Evolutionary conservation across 2,113 vertebrate genomes (phyloP).

Genomic region (Struthidea cinerea): DNA sequence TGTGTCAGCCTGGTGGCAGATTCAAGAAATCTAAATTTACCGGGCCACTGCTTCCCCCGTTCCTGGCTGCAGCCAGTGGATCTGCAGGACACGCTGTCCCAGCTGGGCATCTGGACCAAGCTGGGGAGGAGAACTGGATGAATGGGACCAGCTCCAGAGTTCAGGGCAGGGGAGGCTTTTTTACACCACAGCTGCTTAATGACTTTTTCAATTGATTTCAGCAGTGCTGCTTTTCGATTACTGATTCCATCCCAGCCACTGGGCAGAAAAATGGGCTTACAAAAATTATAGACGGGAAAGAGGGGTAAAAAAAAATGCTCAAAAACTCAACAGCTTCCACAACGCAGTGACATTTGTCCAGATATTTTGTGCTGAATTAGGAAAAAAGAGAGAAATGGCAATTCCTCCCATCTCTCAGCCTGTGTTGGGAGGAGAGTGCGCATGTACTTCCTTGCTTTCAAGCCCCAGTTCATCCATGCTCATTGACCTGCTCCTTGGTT

Average conservation of each 20-base stretch:
- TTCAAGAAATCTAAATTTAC: constrained; percentile 80
- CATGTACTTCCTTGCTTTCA: background rate
- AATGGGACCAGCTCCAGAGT: constrained; percentile 4
- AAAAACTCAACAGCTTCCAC: background rate
- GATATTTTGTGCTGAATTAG: background rate
- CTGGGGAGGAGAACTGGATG: constrained; percentile 9
- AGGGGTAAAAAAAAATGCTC: background rate
- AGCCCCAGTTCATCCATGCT: constrained; percentile 8
- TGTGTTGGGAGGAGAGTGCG: background rate
- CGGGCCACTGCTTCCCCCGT: constrained; percentile 59
- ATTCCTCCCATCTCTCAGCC: background rate
- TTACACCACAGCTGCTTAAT: constrained; percentile 40
- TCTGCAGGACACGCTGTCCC: constrained; percentile 59
- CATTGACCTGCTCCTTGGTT: constrained; percentile 13
- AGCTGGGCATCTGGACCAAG: background rate
- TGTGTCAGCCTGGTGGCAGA: constrained; percentile 74
- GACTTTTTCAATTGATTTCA: constrained; percentile 65
- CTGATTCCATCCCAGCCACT: constrained; percentile 26
- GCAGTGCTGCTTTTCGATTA: constrained; percentile 41
- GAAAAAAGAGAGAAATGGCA: background rate
- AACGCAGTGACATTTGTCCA: background rate
- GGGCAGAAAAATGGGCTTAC: constrained; percentile 32
- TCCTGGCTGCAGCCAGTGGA: constrained; percentile 65
- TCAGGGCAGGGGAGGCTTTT: background rate
- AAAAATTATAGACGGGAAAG: background rate